Evolutionary conservation across 2,888 invertebrate species (phyloP).

Genomic region (Zonitis immaculata): DNA sequence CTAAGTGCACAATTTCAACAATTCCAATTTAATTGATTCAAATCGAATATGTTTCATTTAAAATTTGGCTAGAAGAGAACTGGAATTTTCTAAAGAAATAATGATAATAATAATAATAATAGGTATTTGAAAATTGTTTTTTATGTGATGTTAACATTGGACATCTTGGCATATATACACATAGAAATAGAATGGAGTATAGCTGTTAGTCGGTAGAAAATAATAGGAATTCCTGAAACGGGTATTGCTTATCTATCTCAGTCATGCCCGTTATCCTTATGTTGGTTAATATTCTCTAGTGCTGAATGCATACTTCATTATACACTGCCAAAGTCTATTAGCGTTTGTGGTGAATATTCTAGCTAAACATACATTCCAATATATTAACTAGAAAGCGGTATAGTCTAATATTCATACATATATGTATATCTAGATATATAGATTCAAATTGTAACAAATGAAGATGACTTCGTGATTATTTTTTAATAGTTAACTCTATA

Average conservation of each 20-base stretch:
- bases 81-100: no score
- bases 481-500: neutral
- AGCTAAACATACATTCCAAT: constrained; percentile 18
- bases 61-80: no score
- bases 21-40: no score
- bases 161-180: constrained; percentile 18
- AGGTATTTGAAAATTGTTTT: constrained; percentile 21
- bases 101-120: no score
- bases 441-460: no score
- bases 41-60: no score
- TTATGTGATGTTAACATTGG: constrained; percentile 18
- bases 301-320: constrained; percentile 34
- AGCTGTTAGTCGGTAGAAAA: constrained; percentile 17
- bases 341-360: constrained; percentile 15
- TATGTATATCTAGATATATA: no score
- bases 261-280: constrained; percentile 22
- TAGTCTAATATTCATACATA: constrained; percentile 14
- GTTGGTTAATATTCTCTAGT: constrained; percentile 22
- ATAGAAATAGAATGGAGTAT: constrained; percentile 12
- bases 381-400: constrained; percentile 11
- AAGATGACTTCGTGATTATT: neutral
- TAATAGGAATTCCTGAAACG: constrained; percentile 22
- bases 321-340: constrained; percentile 27
- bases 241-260: constrained; percentile 22
- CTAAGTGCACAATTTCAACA: constrained; percentile 10